Base-by-base conservation (phyloP, 2,113 vertebrate genomes). In the Engystomops pustulosus region DNA sequence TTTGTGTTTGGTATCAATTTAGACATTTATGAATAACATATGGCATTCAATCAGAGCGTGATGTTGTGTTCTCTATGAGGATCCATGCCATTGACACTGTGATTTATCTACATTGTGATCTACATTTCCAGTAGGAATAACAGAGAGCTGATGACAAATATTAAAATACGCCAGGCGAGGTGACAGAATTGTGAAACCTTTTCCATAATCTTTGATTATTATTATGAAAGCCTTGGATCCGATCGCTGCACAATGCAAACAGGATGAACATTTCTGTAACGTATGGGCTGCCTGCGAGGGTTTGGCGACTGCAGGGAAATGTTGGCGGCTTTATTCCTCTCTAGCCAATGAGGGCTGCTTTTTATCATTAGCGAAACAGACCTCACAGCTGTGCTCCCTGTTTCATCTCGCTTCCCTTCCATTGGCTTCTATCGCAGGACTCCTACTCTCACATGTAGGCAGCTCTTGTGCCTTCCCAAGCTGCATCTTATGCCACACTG, bases 301-400 rank as follows among this genome's bases (percentile, higher is more conserved):
- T 60, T 75, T 83, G 81, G 69, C 30, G 49, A 74, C 45, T 78
- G 62, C 44, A 23, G 23, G 36, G 82, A 84, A 78, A 78, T 68
- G 34, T 47, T 78, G 47, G 45, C 62, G 65, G 38, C 20, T 45
- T 55, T 44, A 0, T 69, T 14, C n/a, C n/a, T 27, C 78, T 41
- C 10, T 51, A 76, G 34, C 82, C 45, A 41, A 36, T 69, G 82
- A 78, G 62, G 82, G 47, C 74, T 78, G 58, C 3, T 68, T 36
- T 84, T 84, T 62, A 68, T 84, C 45, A 84, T 78, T 55, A 67
- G 82, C 30, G 60, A 69, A 78, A 49, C 60, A 47, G 36, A 72
- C 68, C 38, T 82, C 49, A 77, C 82, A 77, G 44, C 70, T 84
- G 82, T 44, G 34, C 45, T 84, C n/a, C 30, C 74, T 17, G 60